Percentiles rank a stretch among this genome's conserved stretches.
These are phyloP conservation scores for Mycteria americana DNA, from an alignment of 2,797 vertebrate species.

Conservation along the genomic window DNA sequence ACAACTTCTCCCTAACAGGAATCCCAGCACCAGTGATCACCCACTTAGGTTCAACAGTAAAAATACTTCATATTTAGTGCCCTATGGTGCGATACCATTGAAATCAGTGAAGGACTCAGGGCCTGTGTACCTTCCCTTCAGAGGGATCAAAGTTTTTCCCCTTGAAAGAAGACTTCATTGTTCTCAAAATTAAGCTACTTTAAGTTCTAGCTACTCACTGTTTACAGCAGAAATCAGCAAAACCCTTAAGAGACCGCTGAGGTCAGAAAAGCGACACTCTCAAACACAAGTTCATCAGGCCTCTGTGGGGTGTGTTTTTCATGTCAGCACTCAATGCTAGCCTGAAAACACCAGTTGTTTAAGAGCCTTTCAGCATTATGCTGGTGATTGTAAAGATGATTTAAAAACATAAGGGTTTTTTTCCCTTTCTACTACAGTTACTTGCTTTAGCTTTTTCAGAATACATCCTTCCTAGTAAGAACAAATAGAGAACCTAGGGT, in stretches of 20 bases:
- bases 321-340: not conserved
- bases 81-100: accelerated
- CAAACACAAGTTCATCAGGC: not conserved
- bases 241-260: not conserved
- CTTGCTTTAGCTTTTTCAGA: not conserved
- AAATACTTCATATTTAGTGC: not conserved
- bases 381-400: slow-evolving; percentile 21
- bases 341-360: not conserved
- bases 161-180: not conserved
- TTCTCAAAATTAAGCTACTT: not conserved
- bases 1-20: not conserved
- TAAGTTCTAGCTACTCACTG: not conserved
- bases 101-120: not conserved
- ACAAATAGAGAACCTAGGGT: not conserved
- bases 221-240: not conserved
- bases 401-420: not conserved
- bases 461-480: not conserved
- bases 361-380: slow-evolving; percentile 12
- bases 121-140: not conserved
- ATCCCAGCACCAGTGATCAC: not conserved
- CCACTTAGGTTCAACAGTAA: not conserved
- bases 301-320: not conserved
- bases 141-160: not conserved
- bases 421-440: not conserved
- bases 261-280: not conserved